Conservation (phyloP, 2,888 invertebrate genomes). For the Drosophila flavopinicola region DNA sequence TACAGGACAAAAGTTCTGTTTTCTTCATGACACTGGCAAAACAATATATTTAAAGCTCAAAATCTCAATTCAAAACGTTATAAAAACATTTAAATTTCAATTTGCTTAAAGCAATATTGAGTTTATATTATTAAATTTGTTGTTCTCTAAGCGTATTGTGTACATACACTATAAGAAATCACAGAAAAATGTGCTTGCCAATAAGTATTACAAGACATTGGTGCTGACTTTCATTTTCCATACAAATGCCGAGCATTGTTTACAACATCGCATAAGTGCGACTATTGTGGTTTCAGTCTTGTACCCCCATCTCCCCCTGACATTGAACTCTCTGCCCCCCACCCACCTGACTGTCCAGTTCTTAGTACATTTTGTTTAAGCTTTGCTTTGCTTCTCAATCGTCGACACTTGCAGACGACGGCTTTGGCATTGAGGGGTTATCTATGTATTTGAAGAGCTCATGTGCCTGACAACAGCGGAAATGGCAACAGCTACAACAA, state of each 20-base stretch:
- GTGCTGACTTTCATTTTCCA: conserved; percentile 26
- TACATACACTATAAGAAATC: too few species aligned
- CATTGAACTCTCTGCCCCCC: conserved; percentile 27
- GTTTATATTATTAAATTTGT: too few species aligned
- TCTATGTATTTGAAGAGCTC: conserved; percentile 57
- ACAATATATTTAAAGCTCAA: too few species aligned
- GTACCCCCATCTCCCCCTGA: background rate
- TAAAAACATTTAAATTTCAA: too few species aligned
- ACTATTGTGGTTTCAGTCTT: conserved; percentile 26
- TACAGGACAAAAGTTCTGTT: too few species aligned
- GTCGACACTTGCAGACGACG: conserved; percentile 44
- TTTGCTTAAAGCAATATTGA: too few species aligned
- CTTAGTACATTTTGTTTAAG: conserved; percentile 42
- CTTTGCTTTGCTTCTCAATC: conserved; percentile 25
- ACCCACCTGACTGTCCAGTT: conserved; percentile 10
- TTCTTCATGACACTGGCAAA: too few species aligned
- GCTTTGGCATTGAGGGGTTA: conserved; percentile 53
- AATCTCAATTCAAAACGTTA: too few species aligned
- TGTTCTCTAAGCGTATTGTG: too few species aligned
- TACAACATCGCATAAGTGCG: conserved; percentile 30
- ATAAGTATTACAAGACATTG: conserved; percentile 10
- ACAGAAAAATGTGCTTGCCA: too few species aligned
- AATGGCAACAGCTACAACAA: conserved; percentile 29
- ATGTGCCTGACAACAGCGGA: conserved; percentile 53
- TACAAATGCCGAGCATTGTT: conserved; percentile 45